Base-by-base conservation (phyloP, 2,888 invertebrate species). In the Agrotis segetum region DNA sequence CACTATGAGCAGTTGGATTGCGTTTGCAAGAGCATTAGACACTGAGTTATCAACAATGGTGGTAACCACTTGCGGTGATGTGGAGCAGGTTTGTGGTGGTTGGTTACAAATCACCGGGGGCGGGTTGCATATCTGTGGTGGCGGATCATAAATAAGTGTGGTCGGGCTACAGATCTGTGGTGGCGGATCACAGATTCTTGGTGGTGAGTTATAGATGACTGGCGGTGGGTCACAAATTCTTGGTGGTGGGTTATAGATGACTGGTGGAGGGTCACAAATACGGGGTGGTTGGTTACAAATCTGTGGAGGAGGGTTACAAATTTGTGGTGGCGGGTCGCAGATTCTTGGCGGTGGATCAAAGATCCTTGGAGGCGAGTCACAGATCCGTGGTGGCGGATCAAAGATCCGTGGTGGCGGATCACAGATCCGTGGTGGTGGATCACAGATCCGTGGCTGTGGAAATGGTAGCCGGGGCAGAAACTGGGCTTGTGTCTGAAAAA, bases 41-140 rank as follows among this genome's bases (percentile, higher is more conserved):
- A 95, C 78, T 0, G 91, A 89, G 60, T 92, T 93, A 62, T 95
- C 94, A 3, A 93, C 74, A 0, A 93, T 77, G 0, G 93, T 92
- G 0, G 91, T 90, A 0, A 88, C 84, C 0, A 88, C 77, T 29
- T 87, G 84, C 11, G 68, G 66, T 52, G 71, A 52, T 52, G 70
- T 14, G 21, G 24, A 46, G 2, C 46, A 71, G 0, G 78, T 62
- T n/a, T 83, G 66, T 65, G 85, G 84, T 29, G 84, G 70, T 58
- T 69, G 59, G 14, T 77, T 52, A 13, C 69, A 71, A 5, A 80
- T 34, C 1, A 21, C 0, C 0, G 68, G 62, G 1, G 47, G 60
- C 9, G 63, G 14, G 24, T 73, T 60, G 19, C 68, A 75, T 11
- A 85, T 56, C 62, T 68, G n/a, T 6, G 77, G 63, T 21, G 82